Evolutionary conservation across 2,888 invertebrate genomes (phyloP).

Genomic region (Pseudococcus longispinus): DNA sequence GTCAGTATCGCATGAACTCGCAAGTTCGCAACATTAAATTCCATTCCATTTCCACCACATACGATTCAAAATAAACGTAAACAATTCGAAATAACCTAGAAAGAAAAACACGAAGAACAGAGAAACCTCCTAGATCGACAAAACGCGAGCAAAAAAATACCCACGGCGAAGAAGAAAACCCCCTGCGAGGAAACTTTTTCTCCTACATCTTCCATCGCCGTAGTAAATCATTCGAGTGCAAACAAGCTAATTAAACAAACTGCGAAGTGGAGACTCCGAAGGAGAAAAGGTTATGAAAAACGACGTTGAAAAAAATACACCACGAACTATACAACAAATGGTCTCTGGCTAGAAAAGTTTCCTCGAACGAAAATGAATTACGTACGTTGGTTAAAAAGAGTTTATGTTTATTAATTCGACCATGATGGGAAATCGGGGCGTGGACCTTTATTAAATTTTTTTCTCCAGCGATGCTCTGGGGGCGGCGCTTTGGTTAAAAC

Average conservation of each 20-base stretch:
- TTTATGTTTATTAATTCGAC: background rate
- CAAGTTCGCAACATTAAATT: background rate
- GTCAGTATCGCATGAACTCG: background rate
- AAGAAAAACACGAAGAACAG: background rate
- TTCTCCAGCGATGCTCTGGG: too few relatives aligned
- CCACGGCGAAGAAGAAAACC: background rate
- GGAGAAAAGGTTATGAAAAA: background rate
- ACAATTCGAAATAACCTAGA: background rate
- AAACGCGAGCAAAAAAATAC: background rate
- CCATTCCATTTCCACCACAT: background rate
- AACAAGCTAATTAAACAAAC: background rate
- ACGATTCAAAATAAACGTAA: background rate
- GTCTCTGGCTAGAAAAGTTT: background rate
- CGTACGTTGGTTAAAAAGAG: background rate
- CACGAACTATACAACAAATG: background rate
- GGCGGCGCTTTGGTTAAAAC: background rate
- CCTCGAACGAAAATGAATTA: slow-evolving; percentile 12
- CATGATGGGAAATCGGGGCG: background rate
- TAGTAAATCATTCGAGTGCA: background rate
- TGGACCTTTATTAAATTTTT: background rate
- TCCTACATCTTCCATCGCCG: background rate
- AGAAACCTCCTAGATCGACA: background rate
- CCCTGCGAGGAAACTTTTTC: background rate
- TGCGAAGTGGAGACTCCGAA: background rate
- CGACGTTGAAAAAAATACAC: background rate